Conservation (phyloP, 2,888 invertebrate species). For the Urechis unicinctus region DNA sequence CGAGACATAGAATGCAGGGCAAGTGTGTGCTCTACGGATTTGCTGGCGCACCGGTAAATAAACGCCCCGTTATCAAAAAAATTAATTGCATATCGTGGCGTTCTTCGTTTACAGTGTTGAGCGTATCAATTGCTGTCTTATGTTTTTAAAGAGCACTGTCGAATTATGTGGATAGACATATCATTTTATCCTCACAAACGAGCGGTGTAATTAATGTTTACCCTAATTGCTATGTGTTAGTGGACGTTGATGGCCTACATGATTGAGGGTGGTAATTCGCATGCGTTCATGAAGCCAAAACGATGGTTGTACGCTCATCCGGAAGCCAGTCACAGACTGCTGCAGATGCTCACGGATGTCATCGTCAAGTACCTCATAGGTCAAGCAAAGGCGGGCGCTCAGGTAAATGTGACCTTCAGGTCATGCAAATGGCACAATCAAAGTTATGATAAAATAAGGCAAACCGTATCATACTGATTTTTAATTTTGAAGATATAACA, state of each 20-base stretch:
- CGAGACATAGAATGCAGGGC: constrained; percentile 79
- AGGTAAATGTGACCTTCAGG: constrained; percentile 49
- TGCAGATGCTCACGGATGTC: constrained; percentile 71
- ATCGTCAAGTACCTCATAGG: constrained; percentile 84
- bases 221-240: constrained; percentile 50
- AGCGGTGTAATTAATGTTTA: too few relatives aligned
- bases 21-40: constrained; percentile 92
- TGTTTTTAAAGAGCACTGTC: too few relatives aligned
- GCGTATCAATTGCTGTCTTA: too few relatives aligned
- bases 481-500: too few relatives aligned
- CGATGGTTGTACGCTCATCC: constrained; percentile 78
- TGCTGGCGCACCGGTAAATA: constrained; percentile 73
- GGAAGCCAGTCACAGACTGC: constrained; percentile 66
- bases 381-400: constrained; percentile 62
- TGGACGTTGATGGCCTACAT: constrained; percentile 97
- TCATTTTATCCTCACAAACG: too few relatives aligned
- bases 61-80: too few relatives aligned
- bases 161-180: not conserved
- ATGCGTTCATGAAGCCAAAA: constrained; percentile 84
- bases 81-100: not conserved
- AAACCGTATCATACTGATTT: too few relatives aligned
- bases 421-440: too few relatives aligned
- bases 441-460: too few relatives aligned
- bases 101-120: too few relatives aligned
- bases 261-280: constrained; percentile 92